A percentile compares a stretch with the other conserved stretches of the same genome.
Conservation (phyloP, 92 coral and sea anemone species). For the Nematostella vectensis region DNA sequence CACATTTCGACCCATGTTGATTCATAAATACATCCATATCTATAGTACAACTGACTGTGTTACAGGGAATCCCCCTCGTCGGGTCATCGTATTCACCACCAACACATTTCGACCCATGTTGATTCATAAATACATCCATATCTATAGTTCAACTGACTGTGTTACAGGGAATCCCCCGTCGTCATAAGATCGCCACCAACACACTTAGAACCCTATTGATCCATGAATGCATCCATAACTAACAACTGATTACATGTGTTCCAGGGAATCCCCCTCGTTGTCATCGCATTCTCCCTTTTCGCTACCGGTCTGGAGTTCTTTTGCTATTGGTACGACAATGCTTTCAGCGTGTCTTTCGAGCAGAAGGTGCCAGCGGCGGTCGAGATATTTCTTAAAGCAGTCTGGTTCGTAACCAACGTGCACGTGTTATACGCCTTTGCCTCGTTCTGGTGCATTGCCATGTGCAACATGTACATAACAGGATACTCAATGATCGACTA, state of each 20-base stretch:
- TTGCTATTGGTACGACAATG: constrained; percentile 53
- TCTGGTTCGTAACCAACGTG: constrained; percentile 49
- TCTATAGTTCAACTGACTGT: too few species aligned
- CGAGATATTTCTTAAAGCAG: constrained; percentile 29
- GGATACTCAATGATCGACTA: constrained; percentile 74
- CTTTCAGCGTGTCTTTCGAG: constrained; percentile 55
- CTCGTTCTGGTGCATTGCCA: constrained; percentile 56
- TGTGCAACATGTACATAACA: constrained; percentile 61
- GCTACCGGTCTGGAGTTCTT: constrained; percentile 42
- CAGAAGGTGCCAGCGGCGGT: constrained; percentile 22
- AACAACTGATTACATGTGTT: neutral
- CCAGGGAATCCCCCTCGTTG: constrained; percentile 50
- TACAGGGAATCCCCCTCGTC: too few species aligned
- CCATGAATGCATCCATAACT: too few species aligned
- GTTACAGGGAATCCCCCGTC: too few species aligned
- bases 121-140: too few species aligned
- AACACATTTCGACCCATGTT: too few species aligned
- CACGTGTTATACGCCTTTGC: constrained; percentile 62
- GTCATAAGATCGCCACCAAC: too few species aligned
- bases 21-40: too few species aligned
- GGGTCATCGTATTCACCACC: too few species aligned
- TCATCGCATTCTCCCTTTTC: constrained; percentile 36
- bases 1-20: too few species aligned
- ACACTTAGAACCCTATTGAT: too few species aligned
- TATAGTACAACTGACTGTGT: too few species aligned